Conservation (phyloP, 2,888 invertebrate genomes). For the Dorcus parallelipipedus region DNA sequence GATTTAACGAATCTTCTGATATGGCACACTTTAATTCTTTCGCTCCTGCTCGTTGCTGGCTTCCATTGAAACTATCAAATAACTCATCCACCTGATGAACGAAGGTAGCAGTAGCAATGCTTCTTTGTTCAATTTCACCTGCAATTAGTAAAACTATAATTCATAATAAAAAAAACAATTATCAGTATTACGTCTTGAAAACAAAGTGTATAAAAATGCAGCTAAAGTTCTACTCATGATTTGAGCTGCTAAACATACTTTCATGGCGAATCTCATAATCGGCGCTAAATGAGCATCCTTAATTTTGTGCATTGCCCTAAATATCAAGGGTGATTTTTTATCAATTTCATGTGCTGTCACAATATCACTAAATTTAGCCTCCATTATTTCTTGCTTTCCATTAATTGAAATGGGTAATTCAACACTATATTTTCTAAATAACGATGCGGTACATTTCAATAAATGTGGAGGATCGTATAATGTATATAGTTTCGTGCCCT, state of each 20-base stretch:
- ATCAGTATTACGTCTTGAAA: conserved; percentile 14
- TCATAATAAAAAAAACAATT: not conserved
- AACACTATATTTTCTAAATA: conserved; percentile 21
- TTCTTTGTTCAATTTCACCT: conserved; percentile 13
- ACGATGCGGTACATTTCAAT: conserved; percentile 16
- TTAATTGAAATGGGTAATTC: conserved; percentile 1
- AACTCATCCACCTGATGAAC: conserved; percentile 24
- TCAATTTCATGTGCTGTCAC: not conserved
- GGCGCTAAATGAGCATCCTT: too few species aligned
- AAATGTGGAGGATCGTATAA: conserved; percentile 19
- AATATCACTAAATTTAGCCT: not conserved
- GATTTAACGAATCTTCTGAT: too few species aligned
- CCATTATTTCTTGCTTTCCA: too few species aligned
- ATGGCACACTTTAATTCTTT: too few species aligned
- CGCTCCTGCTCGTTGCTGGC: too few species aligned
- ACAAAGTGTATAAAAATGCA: conserved; percentile 11
- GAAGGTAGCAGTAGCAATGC: conserved; percentile 23
- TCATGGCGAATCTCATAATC: too few species aligned
- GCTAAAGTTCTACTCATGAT: too few species aligned
- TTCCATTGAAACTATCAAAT: conserved; percentile 30
- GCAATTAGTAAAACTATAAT: not conserved
- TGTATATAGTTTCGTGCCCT: conserved; percentile 6
- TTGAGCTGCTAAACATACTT: too few species aligned
- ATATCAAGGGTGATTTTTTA: too few species aligned
- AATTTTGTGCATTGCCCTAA: too few species aligned